These are phyloP conservation scores for Apolygus lucorum DNA, from an alignment of 1,140 invertebrate species.

Conservation along the genomic window DNA sequence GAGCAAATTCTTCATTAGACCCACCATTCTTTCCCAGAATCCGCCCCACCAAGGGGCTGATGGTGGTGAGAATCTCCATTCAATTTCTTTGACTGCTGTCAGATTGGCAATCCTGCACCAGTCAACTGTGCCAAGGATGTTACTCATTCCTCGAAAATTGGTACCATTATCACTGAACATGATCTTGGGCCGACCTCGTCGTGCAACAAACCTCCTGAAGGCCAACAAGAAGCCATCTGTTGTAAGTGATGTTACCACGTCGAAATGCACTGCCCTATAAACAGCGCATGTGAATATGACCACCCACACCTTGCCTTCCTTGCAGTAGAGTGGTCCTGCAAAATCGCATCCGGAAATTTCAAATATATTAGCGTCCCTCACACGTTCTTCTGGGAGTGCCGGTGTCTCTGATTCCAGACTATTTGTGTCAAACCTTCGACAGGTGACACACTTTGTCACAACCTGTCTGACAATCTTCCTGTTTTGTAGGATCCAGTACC, in stretches of 20 bases:
- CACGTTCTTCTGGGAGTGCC: conserved; percentile 23
- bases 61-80: conserved; percentile 39
- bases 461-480: conserved; percentile 18
- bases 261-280: conserved; percentile 25
- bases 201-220: conserved; percentile 37
- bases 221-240: conserved; percentile 15
- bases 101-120: conserved; percentile 29
- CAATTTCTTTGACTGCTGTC: conserved; percentile 26
- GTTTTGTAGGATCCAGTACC: not conserved
- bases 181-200: conserved; percentile 35
- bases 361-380: conserved; percentile 24
- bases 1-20: conserved; percentile 36
- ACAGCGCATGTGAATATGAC: conserved; percentile 38
- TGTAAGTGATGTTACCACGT: conserved; percentile 34
- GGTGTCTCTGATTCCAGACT: conserved; percentile 16
- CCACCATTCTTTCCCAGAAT: conserved; percentile 39
- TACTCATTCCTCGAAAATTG: conserved; percentile 36
- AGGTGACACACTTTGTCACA: conserved; percentile 23
- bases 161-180: conserved; percentile 42
- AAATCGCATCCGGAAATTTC: conserved; percentile 33
- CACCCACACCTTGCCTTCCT: conserved; percentile 35
- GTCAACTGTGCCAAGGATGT: conserved; percentile 28
- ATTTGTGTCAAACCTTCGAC: conserved; percentile 24
- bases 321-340: conserved; percentile 31
- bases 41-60: conserved; percentile 41